Evolutionary conservation across 2,888 invertebrate genomes (phyloP), one percentile per base, ranked within the genome.

Genomic region (Aspidiotus rigidus): DNA sequence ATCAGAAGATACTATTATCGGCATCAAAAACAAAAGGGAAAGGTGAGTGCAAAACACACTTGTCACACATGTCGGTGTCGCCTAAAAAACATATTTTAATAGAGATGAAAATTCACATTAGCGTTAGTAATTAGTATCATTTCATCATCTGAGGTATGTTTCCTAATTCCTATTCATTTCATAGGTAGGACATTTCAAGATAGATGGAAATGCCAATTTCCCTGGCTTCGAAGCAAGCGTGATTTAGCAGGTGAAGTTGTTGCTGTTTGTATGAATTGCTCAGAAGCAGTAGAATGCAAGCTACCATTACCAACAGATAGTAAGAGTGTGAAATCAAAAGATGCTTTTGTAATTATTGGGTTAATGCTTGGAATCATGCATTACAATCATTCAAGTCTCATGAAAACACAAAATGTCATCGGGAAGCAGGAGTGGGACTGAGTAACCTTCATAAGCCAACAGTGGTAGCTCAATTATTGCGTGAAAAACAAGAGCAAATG

Each of bases 351-450:
- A n/a, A 56, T 15, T 13, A 56, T 10, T 15, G 56, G 56, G 15
- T 56, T 56, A 56, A 7, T 10, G 56, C 56, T 13, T 56, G 56
- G 56, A n/a, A 56, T 56, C 56, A 15, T 10, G 56, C 56, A 10
- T 13, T 56, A n/a, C 10, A 56, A 10, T 10, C 56, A 13, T 56
- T 56, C 16, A 56, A 56, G 15, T 13, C 9, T 8, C 56, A 10
- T 15, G 56, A 56, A 15, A 56, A 56, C 9, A 13, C 56, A 56
- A 15, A n/a, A 8, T 56, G 9, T 7, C 56, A 56, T 56, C 7
- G 8, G 9, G 56, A 8, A 56, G 56, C 56, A 8, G 15, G 9
- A n/a, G 15, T 56, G 7, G 56, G 56, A 10, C 7, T 56, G 7
- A 56, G 15, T 56, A 56, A 56, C 15, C 9, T 8, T 10, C 9